Evolutionary conservation across 2,888 invertebrate genomes (phyloP).

Genomic region (Bombyx huttoni): DNA sequence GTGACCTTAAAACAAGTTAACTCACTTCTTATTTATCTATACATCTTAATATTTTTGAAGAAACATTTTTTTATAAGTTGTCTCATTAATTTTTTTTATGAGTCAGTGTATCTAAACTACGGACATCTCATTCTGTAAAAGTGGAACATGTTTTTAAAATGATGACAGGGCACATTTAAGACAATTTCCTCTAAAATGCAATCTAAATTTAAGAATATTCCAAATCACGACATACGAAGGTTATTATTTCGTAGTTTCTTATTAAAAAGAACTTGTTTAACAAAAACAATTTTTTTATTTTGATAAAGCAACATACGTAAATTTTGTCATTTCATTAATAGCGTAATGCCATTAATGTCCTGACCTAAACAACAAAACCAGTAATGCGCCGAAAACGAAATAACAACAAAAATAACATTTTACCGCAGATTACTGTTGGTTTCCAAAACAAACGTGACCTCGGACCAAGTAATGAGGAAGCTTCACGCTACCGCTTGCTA

Average conservation of each 20-base stretch:
- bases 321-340: not conserved
- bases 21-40: not conserved
- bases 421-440: constrained; percentile 11
- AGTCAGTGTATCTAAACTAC: not conserved
- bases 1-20: not conserved
- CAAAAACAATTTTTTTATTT: constrained; percentile 1
- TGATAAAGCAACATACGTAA: no score
- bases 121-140: not conserved
- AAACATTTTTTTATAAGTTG: not conserved
- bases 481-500: constrained; percentile 4
- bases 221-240: not conserved
- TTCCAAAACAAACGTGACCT: constrained; percentile 27
- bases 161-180: constrained; percentile 9
- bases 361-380: constrained; percentile 20
- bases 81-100: not conserved
- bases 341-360: constrained; percentile 17
- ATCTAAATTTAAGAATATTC: not conserved
- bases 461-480: constrained; percentile 17
- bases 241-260: not conserved
- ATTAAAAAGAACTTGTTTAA: not conserved
- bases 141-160: constrained; percentile 2
- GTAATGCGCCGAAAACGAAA: constrained; percentile 21
- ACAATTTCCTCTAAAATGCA: constrained; percentile 2
- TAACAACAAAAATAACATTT: constrained; percentile 28
- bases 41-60: not conserved